phyloP scores from a whole-genome alignment of 1,140 invertebrate genomes.

The Drosophila punjabiensis region DNA sequence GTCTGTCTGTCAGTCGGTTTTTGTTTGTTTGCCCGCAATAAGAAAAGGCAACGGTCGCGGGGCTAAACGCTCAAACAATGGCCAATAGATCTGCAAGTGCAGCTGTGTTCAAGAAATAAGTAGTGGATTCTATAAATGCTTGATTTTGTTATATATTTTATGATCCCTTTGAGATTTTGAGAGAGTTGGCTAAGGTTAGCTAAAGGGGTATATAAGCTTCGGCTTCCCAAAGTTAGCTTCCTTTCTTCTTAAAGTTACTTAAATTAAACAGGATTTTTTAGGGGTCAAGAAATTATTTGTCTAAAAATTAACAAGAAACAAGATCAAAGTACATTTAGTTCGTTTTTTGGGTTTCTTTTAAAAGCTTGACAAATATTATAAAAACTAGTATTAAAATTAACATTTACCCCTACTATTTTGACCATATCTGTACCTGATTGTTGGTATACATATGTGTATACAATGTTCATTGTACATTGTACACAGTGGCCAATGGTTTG shows the following conservation, averaged over 20 bases:
- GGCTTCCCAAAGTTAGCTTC: no score
- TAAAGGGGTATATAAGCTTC: neutral
- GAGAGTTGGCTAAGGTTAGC: neutral
- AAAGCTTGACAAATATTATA: neutral
- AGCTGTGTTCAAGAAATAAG: neutral
- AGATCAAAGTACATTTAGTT: neutral
- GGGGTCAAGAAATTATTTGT: neutral
- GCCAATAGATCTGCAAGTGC: conserved; percentile 20
- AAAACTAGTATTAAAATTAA: neutral
- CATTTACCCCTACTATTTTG: neutral
- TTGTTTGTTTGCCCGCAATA: conserved; percentile 50
- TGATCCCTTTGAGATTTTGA: neutral
- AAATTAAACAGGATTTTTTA: no score
- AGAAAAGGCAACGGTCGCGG: conserved; percentile 34
- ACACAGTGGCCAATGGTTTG: conserved; percentile 30
- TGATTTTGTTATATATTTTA: neutral
- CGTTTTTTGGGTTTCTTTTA: neutral
- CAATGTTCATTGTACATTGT: conserved; percentile 20
- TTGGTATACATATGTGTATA: conserved; percentile 27
- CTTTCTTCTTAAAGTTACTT: no score
- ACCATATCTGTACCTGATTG: conserved; percentile 1
- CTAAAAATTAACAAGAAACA: neutral
- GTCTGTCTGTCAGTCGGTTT: conserved; percentile 19
- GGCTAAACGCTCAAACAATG: conserved; percentile 52
- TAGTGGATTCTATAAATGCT: no score